Percentiles rank a stretch among this genome's conserved stretches.
Evolutionary conservation across 2,797 vertebrate species (phyloP).

Genomic region (Macropus fuliginosus): DNA sequence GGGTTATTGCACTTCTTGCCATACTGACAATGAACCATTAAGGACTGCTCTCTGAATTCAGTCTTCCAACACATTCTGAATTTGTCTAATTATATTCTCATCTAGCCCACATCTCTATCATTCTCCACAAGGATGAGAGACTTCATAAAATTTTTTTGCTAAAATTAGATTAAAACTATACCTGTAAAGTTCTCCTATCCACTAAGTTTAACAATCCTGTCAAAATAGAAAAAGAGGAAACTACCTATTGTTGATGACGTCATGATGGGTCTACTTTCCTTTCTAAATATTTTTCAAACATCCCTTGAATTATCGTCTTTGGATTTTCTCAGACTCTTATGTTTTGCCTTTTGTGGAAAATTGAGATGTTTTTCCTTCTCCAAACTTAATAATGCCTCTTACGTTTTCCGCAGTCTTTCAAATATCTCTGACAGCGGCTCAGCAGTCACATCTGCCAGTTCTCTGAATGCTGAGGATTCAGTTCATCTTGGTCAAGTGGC

Average conservation of each 20-base stretch:
- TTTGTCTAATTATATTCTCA: background rate
- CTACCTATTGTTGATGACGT: background rate
- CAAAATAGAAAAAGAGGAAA: background rate
- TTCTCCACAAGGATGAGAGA: background rate
- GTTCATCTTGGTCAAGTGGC: background rate
- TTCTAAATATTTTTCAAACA: background rate
- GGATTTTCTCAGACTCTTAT: background rate
- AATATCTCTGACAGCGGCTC: background rate
- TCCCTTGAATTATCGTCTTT: background rate
- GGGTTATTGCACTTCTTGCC: background rate
- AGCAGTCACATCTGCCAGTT: background rate
- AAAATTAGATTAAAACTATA: background rate
- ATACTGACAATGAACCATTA: background rate
- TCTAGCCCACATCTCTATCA: background rate
- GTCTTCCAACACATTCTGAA: background rate
- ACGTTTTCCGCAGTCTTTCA: background rate
- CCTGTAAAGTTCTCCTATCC: background rate
- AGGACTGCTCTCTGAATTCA: background rate
- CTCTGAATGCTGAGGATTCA: background rate
- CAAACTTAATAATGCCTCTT: background rate
- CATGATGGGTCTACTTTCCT: background rate
- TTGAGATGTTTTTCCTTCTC: background rate
- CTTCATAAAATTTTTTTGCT: background rate
- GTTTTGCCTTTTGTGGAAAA: background rate
- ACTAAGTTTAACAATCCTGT: background rate